Evolutionary conservation across 2,797 vertebrate species (phyloP).

Genomic region (Apodemus agrarius): DNA sequence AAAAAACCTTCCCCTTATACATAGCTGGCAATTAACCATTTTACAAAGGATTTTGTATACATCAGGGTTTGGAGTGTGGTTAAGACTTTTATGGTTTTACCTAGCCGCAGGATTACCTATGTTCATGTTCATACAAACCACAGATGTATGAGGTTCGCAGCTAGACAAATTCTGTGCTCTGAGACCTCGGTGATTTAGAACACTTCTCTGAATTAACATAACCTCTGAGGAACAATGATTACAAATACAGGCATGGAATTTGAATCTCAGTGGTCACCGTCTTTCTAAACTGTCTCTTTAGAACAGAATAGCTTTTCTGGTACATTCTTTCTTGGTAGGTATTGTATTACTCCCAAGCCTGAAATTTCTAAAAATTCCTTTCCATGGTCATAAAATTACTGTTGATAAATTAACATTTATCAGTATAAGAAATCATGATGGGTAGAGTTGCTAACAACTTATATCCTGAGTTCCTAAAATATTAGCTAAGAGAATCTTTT

Average conservation of each 20-base stretch:
- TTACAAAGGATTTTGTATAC: background rate
- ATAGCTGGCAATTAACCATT: background rate
- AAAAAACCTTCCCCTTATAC: background rate
- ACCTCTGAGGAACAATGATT: background rate
- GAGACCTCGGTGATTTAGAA: background rate
- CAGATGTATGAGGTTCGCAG: background rate
- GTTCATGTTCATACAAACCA: background rate
- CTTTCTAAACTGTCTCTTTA: background rate
- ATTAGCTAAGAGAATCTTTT: background rate
- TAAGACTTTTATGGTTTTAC: background rate
- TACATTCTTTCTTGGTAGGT: background rate
- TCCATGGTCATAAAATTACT: background rate
- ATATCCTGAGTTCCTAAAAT: background rate
- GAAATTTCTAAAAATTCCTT: constrained; percentile 6
- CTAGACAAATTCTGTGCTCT: background rate
- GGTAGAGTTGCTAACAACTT: background rate
- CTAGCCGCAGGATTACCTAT: background rate
- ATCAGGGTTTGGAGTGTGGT: background rate
- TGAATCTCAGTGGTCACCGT: background rate
- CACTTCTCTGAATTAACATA: background rate
- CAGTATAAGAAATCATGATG: background rate
- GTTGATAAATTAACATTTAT: background rate
- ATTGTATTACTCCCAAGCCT: background rate
- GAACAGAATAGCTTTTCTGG: background rate
- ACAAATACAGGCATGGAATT: background rate